Percentiles rank a stretch among this genome's conserved stretches.
Evolutionary conservation across 2,888 invertebrate species (phyloP).

Genomic region (Temnothorax unifasciatus): DNA sequence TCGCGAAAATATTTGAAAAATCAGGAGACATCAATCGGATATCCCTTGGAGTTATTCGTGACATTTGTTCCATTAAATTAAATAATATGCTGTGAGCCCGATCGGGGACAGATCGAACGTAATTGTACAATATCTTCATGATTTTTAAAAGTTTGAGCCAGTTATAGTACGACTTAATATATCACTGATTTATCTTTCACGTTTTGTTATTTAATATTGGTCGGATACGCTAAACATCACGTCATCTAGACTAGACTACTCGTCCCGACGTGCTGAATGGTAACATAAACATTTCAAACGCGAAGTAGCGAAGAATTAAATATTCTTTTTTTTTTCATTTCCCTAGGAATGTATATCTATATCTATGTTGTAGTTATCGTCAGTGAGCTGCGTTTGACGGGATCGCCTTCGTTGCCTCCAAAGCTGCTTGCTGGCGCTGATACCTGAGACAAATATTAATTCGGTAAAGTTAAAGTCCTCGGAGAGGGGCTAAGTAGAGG

Average conservation of each 20-base stretch:
- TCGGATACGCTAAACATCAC: conserved; percentile 21
- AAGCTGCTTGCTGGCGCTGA: conserved; percentile 77
- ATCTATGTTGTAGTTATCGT: conserved; percentile 51
- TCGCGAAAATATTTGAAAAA: not conserved
- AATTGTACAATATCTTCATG: conserved; percentile 4
- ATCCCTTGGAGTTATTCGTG: not conserved
- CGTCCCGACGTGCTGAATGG: conserved; percentile 11
- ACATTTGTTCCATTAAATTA: not conserved
- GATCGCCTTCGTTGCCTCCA: conserved; percentile 58
- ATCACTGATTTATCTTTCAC: conserved; percentile 4
- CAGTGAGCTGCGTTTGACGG: conserved; percentile 67
- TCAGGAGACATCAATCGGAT: not conserved
- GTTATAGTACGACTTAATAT: conserved; percentile 27
- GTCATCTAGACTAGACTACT: conserved; percentile 27
- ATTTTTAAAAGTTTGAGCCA: conserved; percentile 13
- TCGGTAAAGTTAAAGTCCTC: not conserved
- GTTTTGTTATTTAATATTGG: conserved; percentile 32
- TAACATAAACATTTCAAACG: conserved; percentile 28
- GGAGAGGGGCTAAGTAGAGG: not conserved
- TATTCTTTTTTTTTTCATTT: conserved; percentile 14
- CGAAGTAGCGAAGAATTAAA: conserved; percentile 39
- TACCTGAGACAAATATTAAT: conserved; percentile 73
- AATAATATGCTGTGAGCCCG: not conserved
- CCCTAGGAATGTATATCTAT: conserved; percentile 74
- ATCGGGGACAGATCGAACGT: conserved; percentile 3